Evolutionary conservation across 2,797 vertebrate genomes (phyloP), one percentile per base, ranked within the genome.

Genomic region (Poecile montanus): DNA sequence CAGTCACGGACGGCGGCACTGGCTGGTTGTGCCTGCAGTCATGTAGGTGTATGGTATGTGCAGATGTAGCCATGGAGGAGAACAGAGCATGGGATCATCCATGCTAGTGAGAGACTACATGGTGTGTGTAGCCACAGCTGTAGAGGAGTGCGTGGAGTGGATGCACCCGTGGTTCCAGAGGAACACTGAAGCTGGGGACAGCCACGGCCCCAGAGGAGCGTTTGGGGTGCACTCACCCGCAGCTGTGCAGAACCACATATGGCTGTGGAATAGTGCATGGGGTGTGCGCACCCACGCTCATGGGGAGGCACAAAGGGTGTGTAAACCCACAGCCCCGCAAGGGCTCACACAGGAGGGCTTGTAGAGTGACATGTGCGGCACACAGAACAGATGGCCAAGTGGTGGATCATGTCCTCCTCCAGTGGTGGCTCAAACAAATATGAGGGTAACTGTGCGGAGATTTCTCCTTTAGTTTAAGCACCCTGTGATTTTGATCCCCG

Each of bases 401-500:
- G 68, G 47, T 73, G 67, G 88, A 78, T 88, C 81, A 7, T 65
- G 77, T 85, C 94, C 73, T 95, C 48, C 83, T 92, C 91, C 82
- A 90, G 89, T 50, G 93, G 87, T 93, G 74, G 93, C 44, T 94
- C 67, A 67, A 74, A 74, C 54, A 89, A 89, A 42, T 53, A 76
- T 32, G 75, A 89, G 38, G 76, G n/a, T 67, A 84, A 80, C 53
- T 0, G 23, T 21, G 30, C 7, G 5, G 47, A 85, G 68, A 85
- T 93, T 91, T 93, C 65, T 85, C 38, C 58, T 78, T 65, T 62
- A 61, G 67, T 89, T 85, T 91, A 86, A 85, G 61, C 58, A 57
- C 65, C 25, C 86, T 83, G 77, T 93, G 89, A 96, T 94, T 96
- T 66, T 95, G 90, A 94, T 94, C 91, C 71, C 53, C 48, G 77